A percentile compares a stretch with the other conserved stretches of the same genome.
These are phyloP conservation scores for Alosa sapidissima DNA, from an alignment of 2,797 vertebrate genomes.

Conservation along the genomic window DNA sequence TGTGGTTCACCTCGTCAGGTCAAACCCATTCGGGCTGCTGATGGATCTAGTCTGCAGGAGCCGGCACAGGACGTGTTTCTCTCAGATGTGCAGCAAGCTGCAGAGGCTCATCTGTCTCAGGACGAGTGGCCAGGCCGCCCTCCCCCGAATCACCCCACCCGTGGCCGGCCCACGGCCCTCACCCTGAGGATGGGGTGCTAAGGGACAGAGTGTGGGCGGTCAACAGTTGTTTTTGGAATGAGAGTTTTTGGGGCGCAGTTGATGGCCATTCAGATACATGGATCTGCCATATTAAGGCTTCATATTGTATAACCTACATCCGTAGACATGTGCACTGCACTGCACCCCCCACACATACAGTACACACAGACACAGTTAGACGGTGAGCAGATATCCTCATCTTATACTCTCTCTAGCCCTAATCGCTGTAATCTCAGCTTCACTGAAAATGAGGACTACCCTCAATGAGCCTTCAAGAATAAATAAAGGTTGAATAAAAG, in stretches of 20 bases:
- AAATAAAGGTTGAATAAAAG: no score
- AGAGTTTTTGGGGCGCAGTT: slow-evolving; percentile 59
- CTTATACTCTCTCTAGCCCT: not conserved
- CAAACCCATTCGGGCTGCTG: slow-evolving; percentile 95
- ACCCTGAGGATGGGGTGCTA: not conserved
- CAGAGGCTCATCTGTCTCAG: slow-evolving; percentile 84
- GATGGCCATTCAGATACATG: slow-evolving; percentile 84
- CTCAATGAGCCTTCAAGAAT: no score
- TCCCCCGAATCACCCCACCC: not conserved
- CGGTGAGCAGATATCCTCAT: not conserved
- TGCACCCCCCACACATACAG: not conserved
- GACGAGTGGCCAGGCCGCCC: slow-evolving; percentile 61
- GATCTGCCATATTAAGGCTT: not conserved
- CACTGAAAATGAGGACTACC: no score
- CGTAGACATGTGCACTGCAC: not conserved
- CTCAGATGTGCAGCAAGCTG: slow-evolving; percentile 71
- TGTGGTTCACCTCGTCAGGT: slow-evolving; percentile 91
- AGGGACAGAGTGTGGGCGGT: not conserved
- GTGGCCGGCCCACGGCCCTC: not conserved
- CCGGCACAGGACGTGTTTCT: slow-evolving; percentile 73
- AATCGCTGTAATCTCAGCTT: no score
- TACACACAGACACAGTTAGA: not conserved
- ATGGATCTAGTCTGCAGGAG: slow-evolving; percentile 91
- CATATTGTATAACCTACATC: not conserved
- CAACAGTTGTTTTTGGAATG: slow-evolving; percentile 68